Conservation (phyloP, 2,888 invertebrate species). For the Ametastegia equiseti region DNA sequence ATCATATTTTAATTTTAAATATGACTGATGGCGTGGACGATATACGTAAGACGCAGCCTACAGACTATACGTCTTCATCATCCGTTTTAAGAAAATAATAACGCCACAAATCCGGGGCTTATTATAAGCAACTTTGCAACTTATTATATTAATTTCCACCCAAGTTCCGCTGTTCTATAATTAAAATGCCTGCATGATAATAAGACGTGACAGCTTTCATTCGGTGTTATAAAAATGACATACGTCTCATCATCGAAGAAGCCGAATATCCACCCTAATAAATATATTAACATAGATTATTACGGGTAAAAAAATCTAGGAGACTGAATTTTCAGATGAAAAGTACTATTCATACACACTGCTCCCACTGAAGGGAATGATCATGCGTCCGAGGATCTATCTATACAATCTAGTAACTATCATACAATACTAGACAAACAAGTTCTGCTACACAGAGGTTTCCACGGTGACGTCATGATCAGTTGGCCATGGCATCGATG, state of each 20-base stretch:
- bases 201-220: constrained; percentile 9
- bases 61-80: neutral
- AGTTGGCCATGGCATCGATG: constrained; percentile 31
- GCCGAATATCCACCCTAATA: neutral
- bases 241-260: neutral
- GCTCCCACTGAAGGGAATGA: neutral
- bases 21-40: constrained; percentile 7
- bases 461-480: constrained; percentile 21
- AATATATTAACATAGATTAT: neutral
- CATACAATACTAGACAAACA: neutral
- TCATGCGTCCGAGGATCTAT: neutral
- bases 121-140: constrained; percentile 1
- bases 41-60: neutral
- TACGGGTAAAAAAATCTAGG: neutral
- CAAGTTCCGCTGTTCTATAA: constrained; percentile 7
- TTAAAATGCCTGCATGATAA: constrained; percentile 24
- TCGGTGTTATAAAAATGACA: neutral
- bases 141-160: neutral
- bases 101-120: constrained; percentile 13
- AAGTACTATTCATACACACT: neutral
- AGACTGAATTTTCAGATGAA: neutral
- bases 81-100: neutral
- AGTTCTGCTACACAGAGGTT: neutral
- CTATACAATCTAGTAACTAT: neutral
- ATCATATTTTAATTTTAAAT: constrained; percentile 34